Conservation (phyloP, 2,797 vertebrate species). For the Okamejei kenojei region DNA sequence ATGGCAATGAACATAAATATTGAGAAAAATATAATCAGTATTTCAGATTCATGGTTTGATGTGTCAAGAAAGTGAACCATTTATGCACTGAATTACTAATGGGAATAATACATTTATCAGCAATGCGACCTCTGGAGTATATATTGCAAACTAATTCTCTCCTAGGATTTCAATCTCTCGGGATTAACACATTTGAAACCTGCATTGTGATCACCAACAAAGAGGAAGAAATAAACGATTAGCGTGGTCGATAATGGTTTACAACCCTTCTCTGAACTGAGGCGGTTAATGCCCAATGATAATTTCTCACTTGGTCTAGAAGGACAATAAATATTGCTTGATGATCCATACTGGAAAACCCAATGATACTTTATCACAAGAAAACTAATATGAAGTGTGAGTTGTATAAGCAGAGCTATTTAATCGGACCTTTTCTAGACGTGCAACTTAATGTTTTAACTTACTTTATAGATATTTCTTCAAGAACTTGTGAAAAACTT, state of each 20-base stretch:
- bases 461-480: slow-evolving; percentile 73
- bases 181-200: neutral
- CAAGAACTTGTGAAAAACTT: slow-evolving; percentile 83
- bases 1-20: neutral
- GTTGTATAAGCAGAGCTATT: no score
- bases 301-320: neutral
- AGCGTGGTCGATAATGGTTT: neutral
- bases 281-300: neutral
- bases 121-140: neutral
- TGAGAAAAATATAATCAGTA: neutral
- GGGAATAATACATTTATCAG: neutral
- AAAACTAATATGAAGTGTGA: no score
- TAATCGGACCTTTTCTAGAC: no score
- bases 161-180: neutral
- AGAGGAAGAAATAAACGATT: neutral
- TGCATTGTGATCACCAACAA: neutral
- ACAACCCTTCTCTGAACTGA: neutral
- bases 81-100: neutral
- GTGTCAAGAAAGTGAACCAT: neutral
- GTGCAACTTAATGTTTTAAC: neutral
- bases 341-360: neutral
- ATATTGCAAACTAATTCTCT: neutral
- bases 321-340: neutral
- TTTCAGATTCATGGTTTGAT: neutral
- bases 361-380: neutral